Conservation (phyloP, 2,113 vertebrate genomes). For the Corythaeola cristata region DNA sequence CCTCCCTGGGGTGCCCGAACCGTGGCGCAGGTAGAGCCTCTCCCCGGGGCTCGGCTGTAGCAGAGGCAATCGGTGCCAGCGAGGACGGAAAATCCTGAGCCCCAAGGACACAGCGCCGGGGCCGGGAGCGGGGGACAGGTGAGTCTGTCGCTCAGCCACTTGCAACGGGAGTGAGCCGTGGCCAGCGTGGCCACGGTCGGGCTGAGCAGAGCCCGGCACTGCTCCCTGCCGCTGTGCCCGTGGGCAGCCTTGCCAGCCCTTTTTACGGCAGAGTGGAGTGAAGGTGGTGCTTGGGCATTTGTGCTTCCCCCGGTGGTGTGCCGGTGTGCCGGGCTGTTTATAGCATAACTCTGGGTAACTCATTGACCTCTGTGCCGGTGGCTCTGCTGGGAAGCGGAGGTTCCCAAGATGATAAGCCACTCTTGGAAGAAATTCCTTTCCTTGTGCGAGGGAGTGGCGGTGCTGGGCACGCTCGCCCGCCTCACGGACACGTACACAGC, state of each 20-base stretch:
- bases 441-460: constrained; percentile 15
- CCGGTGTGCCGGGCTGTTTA: not conserved
- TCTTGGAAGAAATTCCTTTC: constrained; percentile 31
- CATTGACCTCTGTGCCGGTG: constrained; percentile 20
- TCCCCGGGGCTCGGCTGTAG: not conserved
- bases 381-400: constrained; percentile 54
- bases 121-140: not conserved
- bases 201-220: not conserved
- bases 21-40: not conserved
- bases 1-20: not conserved
- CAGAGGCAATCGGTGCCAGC: not conserved
- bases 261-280: not conserved
- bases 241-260: not conserved
- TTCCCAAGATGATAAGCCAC: constrained; percentile 51
- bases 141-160: not conserved
- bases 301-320: not conserved
- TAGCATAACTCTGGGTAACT: not conserved
- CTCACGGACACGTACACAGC: not conserved
- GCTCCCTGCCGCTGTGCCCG: not conserved
- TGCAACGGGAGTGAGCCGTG: accelerated
- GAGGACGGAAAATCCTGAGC: not conserved
- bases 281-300: not conserved
- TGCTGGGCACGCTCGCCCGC: not conserved
- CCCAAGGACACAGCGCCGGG: not conserved
- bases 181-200: accelerated